Conservation (phyloP, 1,140 invertebrate genomes). For the Nautilus pompilius region DNA sequence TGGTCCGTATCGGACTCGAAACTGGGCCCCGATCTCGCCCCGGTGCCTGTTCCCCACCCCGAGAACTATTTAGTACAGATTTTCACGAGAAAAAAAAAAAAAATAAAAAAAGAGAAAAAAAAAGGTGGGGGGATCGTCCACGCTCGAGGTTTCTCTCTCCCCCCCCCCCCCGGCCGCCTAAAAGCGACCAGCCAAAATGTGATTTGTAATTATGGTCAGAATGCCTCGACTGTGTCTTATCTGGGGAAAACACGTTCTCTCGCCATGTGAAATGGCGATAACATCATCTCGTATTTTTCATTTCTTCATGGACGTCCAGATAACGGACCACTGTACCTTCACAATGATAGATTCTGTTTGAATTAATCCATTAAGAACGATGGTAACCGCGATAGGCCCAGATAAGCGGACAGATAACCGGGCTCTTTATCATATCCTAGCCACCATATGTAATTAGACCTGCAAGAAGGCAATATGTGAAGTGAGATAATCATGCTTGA, state of each 20-base stretch:
- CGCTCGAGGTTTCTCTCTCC: not conserved
- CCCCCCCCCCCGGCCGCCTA: not conserved
- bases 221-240: not conserved
- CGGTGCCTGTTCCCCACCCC: not conserved
- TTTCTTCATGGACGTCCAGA: slow-evolving; percentile 5
- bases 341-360: slow-evolving; percentile 11
- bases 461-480: slow-evolving; percentile 5
- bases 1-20: not conserved
- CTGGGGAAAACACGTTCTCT: slow-evolving; percentile 3
- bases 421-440: not conserved
- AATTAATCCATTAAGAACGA: slow-evolving; percentile 11
- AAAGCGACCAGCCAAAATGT: slow-evolving; percentile 1
- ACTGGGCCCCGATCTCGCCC: not conserved
- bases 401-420: slow-evolving; percentile 5
- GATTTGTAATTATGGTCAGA: slow-evolving; percentile 7
- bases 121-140: not conserved
- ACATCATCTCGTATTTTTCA: slow-evolving; percentile 8
- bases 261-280: slow-evolving; percentile 7
- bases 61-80: not conserved
- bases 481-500: slow-evolving; percentile 7
- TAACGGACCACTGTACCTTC: slow-evolving; percentile 3
- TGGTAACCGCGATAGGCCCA: slow-evolving; percentile 6
- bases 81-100: not conserved
- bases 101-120: not conserved
- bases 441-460: slow-evolving; percentile 6